These are phyloP conservation scores for Aspidiotus destructor DNA, from an alignment of 2,888 invertebrate genomes.

Conservation along the genomic window DNA sequence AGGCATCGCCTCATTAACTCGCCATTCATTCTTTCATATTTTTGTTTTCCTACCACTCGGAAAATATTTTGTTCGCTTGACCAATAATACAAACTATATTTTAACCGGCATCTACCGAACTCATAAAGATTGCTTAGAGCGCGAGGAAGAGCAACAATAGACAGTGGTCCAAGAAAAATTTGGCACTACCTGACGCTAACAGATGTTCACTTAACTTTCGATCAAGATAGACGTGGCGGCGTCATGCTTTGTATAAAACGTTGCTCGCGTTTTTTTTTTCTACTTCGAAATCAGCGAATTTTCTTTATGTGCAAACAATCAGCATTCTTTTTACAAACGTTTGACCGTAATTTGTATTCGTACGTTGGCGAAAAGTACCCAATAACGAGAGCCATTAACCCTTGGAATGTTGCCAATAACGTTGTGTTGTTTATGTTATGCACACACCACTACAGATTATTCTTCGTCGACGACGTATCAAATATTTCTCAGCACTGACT, in stretches of 20 bases:
- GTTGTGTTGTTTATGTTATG: conserved; percentile 17
- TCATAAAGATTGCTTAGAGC: too few species aligned
- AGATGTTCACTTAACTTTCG: conserved; percentile 13
- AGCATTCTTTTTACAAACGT: not conserved
- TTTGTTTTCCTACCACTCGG: too few species aligned
- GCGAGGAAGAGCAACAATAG: too few species aligned
- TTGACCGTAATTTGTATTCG: conserved; percentile 9
- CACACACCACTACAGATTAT: conserved; percentile 12
- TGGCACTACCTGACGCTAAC: conserved; percentile 12
- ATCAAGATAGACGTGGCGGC: conserved; percentile 13
- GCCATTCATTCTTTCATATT: too few species aligned
- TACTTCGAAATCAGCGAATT: too few species aligned
- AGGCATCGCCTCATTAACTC: too few species aligned
- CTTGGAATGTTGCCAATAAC: conserved; percentile 16
- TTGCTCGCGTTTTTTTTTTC: not conserved
- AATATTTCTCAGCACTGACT: too few species aligned
- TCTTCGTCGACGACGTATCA: too few species aligned
- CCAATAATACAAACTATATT: too few species aligned
- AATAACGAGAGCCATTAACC: conserved; percentile 24
- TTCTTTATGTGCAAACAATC: too few species aligned
- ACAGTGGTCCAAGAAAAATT: not conserved
- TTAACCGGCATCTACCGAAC: too few species aligned
- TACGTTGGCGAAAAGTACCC: conserved; percentile 20
- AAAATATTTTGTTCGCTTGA: too few species aligned
- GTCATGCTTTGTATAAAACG: conserved; percentile 5